Percentiles rank a stretch among this genome's conserved stretches.
Conservation (phyloP, 2,888 invertebrate genomes). For the Callosobruchus maculatus region DNA sequence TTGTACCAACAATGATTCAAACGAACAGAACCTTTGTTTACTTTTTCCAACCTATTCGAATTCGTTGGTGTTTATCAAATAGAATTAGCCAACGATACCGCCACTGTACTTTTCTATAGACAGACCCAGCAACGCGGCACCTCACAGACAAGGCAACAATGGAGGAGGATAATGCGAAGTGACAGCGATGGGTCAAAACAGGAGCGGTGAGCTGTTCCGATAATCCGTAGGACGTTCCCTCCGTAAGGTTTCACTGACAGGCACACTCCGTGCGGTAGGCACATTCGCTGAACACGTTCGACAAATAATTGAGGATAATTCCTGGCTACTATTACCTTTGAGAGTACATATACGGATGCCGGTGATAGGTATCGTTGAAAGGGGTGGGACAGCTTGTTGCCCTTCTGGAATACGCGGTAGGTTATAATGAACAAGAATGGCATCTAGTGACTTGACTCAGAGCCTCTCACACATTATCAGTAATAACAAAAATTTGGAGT, state of each 20-base stretch:
- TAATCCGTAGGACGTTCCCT: not conserved
- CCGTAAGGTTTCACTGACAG: not conserved
- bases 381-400: not conserved
- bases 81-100: not conserved
- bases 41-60: too few relatives aligned
- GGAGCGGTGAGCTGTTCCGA: not conserved
- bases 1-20: too few relatives aligned
- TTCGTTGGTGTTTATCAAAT: not conserved
- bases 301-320: not conserved
- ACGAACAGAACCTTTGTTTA: too few relatives aligned
- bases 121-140: not conserved
- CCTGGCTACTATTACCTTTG: not conserved
- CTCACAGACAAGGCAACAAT: not conserved
- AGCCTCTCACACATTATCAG: too few relatives aligned
- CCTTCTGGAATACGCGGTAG: too few relatives aligned
- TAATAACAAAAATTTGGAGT: too few relatives aligned
- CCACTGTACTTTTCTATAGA: not conserved
- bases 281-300: not conserved
- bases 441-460: too few relatives aligned
- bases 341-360: too few relatives aligned
- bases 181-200: conserved; percentile 2
- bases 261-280: not conserved
- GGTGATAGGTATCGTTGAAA: not conserved
- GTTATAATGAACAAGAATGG: too few relatives aligned
- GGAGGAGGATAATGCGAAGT: not conserved